Conservation (phyloP, 30 jellyfish, hydroid and myxozoan species). For the Morbakka virulenta region DNA sequence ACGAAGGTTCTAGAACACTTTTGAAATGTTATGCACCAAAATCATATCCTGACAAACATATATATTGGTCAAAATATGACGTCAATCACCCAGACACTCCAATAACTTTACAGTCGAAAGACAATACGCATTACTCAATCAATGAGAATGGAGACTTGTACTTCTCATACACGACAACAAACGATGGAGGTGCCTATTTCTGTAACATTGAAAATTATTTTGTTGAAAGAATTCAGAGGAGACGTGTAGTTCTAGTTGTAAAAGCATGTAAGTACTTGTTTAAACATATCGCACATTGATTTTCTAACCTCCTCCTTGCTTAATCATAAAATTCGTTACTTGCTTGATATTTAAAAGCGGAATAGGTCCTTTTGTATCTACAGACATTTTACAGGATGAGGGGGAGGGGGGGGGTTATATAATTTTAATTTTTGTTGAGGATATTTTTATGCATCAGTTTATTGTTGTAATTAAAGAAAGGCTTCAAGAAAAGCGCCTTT, state of each 20-base stretch:
- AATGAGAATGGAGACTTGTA: conserved; percentile 86
- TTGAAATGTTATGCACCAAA: conserved; percentile 92
- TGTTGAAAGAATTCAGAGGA: conserved; percentile 49
- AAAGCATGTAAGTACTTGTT: conserved; percentile 54
- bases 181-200: conserved; percentile 72
- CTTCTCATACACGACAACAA: conserved; percentile 73
- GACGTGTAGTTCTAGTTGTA: conserved; percentile 81
- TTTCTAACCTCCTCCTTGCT: too few species aligned
- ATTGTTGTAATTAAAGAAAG: too few species aligned
- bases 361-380: too few species aligned
- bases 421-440: too few species aligned
- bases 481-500: too few species aligned
- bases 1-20: conserved; percentile 81
- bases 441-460: too few species aligned
- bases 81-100: conserved; percentile 19
- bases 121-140: conserved; percentile 61
- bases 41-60: conserved; percentile 88
- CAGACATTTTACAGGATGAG: too few species aligned
- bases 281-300: too few species aligned
- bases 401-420: too few species aligned
- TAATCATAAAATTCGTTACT: too few species aligned
- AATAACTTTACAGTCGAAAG: conserved; percentile 59
- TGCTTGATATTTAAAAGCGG: too few species aligned
- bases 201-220: conserved; percentile 85
- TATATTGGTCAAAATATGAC: conserved; percentile 75